phyloP scores from a whole-genome alignment of 2,113 vertebrate species.

The Ploceus nigricollis region DNA sequence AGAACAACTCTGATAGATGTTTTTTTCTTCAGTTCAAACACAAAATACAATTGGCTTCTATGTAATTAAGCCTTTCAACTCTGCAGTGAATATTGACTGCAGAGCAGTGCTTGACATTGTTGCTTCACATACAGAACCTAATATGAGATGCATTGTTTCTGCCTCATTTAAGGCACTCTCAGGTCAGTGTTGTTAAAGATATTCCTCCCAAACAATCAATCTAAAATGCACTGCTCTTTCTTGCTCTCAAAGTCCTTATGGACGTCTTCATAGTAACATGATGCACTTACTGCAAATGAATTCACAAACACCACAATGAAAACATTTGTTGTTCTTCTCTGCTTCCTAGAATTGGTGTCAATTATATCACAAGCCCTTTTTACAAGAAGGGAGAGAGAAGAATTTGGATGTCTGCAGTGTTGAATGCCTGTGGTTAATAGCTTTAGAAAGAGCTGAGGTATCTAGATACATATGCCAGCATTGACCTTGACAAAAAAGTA shows the following conservation, averaged over 20 bases:
- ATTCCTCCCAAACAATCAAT: neutral
- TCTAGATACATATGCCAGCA: neutral
- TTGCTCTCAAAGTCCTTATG: neutral
- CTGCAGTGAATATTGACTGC: neutral
- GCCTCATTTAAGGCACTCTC: neutral
- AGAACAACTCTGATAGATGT: neutral
- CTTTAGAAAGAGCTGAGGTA: neutral
- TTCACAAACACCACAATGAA: neutral
- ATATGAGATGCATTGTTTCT: neutral
- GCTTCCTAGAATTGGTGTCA: neutral
- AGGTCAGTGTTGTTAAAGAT: neutral
- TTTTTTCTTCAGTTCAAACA: neutral
- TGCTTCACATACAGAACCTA: neutral
- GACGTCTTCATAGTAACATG: neutral
- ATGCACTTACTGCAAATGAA: neutral
- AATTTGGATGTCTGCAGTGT: neutral
- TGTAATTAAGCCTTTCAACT: neutral
- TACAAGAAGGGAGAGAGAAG: neutral
- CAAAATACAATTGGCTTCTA: neutral
- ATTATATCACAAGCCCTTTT: neutral
- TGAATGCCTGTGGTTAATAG: neutral
- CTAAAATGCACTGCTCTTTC: neutral
- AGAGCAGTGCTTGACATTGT: neutral
- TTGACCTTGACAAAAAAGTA: neutral
- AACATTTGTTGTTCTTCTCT: neutral